phyloP scores from a whole-genome alignment of 2,888 invertebrate species.

The Harpagoxenus sublaevis region DNA sequence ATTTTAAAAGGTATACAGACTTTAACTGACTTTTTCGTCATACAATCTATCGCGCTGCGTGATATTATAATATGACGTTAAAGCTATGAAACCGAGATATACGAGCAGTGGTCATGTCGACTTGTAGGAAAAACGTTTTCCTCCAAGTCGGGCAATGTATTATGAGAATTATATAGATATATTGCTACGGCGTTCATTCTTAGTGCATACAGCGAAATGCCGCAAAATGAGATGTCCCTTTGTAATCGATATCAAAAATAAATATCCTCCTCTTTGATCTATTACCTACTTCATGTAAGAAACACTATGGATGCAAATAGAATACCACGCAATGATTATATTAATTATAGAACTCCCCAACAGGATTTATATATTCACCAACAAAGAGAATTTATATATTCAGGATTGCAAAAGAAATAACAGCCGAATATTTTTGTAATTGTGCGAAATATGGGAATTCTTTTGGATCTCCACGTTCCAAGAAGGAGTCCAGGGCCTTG shows the following conservation, averaged over 20 bases:
- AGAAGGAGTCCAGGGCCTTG: too few relatives aligned
- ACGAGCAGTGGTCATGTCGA: constrained; percentile 1
- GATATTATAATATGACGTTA: constrained; percentile 16
- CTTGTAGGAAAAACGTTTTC: constrained; percentile 15
- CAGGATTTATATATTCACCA: not conserved
- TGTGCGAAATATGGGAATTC: not conserved
- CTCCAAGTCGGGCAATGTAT: constrained; percentile 23
- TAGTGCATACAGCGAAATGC: not conserved
- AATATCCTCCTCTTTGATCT: constrained; percentile 12
- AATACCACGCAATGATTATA: not conserved
- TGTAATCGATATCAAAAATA: constrained; percentile 12
- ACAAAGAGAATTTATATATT: constrained; percentile 11
- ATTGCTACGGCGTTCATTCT: constrained; percentile 10
- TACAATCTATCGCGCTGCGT: not conserved
- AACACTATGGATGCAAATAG: not conserved
- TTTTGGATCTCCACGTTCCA: too few relatives aligned
- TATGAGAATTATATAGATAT: constrained; percentile 6
- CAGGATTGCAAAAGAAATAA: not conserved
- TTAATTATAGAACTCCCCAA: not conserved
- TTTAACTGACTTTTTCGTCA: constrained; percentile 16
- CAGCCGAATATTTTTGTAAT: not conserved
- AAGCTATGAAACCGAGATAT: constrained; percentile 33
- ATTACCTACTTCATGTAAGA: not conserved
- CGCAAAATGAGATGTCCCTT: constrained; percentile 5
- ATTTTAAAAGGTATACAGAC: not conserved